A percentile compares a stretch with the other conserved stretches of the same genome.
Conservation (phyloP, 2,888 invertebrate species). For the Epinotia bilunana region DNA sequence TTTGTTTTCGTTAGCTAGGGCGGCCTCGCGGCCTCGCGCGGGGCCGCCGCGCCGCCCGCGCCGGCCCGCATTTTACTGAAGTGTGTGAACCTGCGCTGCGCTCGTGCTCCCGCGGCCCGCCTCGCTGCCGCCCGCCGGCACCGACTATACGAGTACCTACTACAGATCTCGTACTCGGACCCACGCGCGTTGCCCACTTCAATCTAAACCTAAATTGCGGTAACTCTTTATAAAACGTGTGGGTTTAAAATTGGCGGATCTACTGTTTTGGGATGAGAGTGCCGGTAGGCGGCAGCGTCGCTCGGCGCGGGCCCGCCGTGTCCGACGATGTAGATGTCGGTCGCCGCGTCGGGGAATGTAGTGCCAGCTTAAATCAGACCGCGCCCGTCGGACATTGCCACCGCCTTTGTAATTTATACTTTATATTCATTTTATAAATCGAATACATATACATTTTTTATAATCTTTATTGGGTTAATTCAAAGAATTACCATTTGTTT, state of each 20-base stretch:
- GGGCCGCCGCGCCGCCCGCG: slow-evolving; percentile 45
- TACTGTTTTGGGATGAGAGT: too few species aligned
- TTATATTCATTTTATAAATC: slow-evolving; percentile 22
- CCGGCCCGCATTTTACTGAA: slow-evolving; percentile 27
- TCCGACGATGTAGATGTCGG: slow-evolving; percentile 5
- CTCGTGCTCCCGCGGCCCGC: neutral
- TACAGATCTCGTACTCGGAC: neutral
- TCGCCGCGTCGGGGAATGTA: neutral
- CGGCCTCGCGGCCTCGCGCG: slow-evolving; percentile 52
- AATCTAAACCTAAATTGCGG: neutral
- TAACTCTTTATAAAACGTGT: neutral
- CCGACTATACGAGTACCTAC: neutral
- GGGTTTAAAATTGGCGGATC: neutral
- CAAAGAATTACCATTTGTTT: neutral
- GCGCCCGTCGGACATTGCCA: slow-evolving; percentile 24
- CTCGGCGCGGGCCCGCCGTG: neutral
- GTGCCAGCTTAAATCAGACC: slow-evolving; percentile 28
- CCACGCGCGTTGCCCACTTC: neutral
- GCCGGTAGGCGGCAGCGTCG: neutral
- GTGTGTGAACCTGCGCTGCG: slow-evolving; percentile 14
- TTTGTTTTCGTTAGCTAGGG: slow-evolving; percentile 69
- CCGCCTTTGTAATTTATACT: slow-evolving; percentile 29
- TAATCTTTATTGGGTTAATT: slow-evolving; percentile 5
- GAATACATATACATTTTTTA: slow-evolving; percentile 22
- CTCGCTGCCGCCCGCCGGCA: neutral